Evolutionary conservation across 2,888 invertebrate genomes (phyloP).

Genomic region (Drosophila stalkeri): DNA sequence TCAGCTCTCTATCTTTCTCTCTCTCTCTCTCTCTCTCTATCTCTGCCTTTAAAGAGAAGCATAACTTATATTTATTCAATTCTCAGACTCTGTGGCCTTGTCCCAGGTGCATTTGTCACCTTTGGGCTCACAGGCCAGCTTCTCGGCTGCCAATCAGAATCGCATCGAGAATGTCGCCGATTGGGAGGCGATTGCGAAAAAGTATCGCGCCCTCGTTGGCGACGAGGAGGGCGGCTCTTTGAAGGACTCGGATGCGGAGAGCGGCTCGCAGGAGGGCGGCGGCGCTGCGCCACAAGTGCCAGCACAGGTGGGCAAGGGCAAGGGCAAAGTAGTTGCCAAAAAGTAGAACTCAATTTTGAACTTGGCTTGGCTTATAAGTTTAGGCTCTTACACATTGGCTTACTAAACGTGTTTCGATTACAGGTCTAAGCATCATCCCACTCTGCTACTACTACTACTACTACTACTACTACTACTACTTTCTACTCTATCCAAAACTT

Average conservation of each 20-base stretch:
- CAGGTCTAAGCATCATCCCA: slow-evolving; percentile 74
- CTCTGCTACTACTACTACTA: slow-evolving; percentile 43
- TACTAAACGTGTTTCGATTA: slow-evolving; percentile 72
- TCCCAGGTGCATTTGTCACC: slow-evolving; percentile 94
- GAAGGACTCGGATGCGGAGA: slow-evolving; percentile 85
- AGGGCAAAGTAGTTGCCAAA: slow-evolving; percentile 50
- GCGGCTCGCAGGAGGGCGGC: slow-evolving; percentile 83
- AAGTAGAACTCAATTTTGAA: slow-evolving; percentile 36
- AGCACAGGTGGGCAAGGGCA: slow-evolving; percentile 83
- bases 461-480: slow-evolving; percentile 41
- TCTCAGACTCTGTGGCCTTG: slow-evolving; percentile 90
- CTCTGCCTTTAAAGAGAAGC: background rate
- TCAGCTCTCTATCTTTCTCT: slow-evolving; percentile 10
- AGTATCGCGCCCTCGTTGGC: slow-evolving; percentile 92
- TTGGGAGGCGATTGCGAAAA: slow-evolving; percentile 95
- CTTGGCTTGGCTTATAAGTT: slow-evolving; percentile 8
- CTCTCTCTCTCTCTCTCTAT: background rate
- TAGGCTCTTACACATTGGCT: slow-evolving; percentile 29
- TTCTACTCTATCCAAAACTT: slow-evolving; percentile 49
- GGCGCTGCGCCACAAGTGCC: slow-evolving; percentile 68
- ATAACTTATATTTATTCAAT: slow-evolving; percentile 17
- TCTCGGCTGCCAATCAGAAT: slow-evolving; percentile 89
- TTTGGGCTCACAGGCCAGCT: slow-evolving; percentile 93
- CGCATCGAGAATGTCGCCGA: slow-evolving; percentile 95
- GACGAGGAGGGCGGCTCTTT: slow-evolving; percentile 86